These are phyloP conservation scores for Aproaerema taeniolella DNA, from an alignment of 2,888 invertebrate genomes.

Conservation along the genomic window DNA sequence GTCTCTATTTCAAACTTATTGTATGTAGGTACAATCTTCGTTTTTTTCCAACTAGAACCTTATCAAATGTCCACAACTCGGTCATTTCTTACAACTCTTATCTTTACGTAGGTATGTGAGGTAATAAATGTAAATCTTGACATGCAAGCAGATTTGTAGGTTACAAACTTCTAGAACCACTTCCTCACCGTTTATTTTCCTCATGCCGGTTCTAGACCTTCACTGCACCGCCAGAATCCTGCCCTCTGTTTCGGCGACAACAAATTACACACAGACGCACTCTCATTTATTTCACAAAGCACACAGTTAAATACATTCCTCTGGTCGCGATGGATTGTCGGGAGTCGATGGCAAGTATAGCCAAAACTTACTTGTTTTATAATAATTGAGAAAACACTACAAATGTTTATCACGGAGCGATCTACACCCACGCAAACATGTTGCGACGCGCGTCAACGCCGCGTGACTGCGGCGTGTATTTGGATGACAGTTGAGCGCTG, in stretches of 20 bases:
- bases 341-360: slow-evolving; percentile 33
- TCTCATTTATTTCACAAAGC: slow-evolving; percentile 49
- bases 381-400: slow-evolving; percentile 59
- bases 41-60: slow-evolving; percentile 24
- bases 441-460: slow-evolving; percentile 72
- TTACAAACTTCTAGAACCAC: slow-evolving; percentile 21
- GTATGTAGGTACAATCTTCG: slow-evolving; percentile 18
- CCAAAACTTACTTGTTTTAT: slow-evolving; percentile 47
- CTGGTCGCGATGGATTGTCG: slow-evolving; percentile 27
- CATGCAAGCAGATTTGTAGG: slow-evolving; percentile 21
- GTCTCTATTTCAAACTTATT: slow-evolving; percentile 14
- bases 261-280: slow-evolving; percentile 65
- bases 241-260: slow-evolving; percentile 54
- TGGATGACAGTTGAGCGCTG: slow-evolving; percentile 68
- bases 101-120: slow-evolving; percentile 31
- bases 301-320: slow-evolving; percentile 38
- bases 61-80: slow-evolving; percentile 38
- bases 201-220: slow-evolving; percentile 68
- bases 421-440: slow-evolving; percentile 69
- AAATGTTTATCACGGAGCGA: slow-evolving; percentile 63
- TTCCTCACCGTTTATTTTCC: slow-evolving; percentile 72
- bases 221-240: slow-evolving; percentile 67
- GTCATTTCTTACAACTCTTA: slow-evolving; percentile 40
- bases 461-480: slow-evolving; percentile 74
- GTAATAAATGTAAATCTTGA: slow-evolving; percentile 23